Evolutionary conservation across 2,797 vertebrate genomes (phyloP), one percentile per base, ranked within the genome.

Genomic region (Manis pentadactyla): DNA sequence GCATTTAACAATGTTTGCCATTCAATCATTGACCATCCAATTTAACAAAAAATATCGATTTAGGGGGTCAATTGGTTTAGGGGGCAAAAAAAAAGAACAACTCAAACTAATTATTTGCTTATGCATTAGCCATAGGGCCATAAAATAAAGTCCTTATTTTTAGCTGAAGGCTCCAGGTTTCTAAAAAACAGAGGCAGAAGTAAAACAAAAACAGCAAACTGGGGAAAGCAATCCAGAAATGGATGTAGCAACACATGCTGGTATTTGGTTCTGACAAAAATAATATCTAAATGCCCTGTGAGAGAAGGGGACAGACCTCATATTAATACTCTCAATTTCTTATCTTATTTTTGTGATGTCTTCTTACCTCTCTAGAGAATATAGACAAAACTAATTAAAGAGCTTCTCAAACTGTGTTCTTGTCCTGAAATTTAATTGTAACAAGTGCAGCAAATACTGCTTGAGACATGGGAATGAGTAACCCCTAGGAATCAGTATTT

Each of bases 101-200:
- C 5, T 18, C 34, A 87, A 83, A 90, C 19, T 77, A 89, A 96
- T 73, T 71, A 87, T 90, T 93, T 83, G 46, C 15, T 69, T 86
- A 63, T 68, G 42, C 29, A 75, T 88, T 90, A 78, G 59, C 18
- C 64, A 37, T 75, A 49, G 42, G 59, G 25, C 34, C 37, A 13
- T 31, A 89, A 95, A 94, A 34, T 49, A 82, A 89, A 84, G 49
- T 77, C 37, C n/a, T 42, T 83, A 90, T 61, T 96, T 96, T 96
- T 53, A 96, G 51, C 51, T 59, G 42, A 97, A 92, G 29, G 11
- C 71, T 89, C 64, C 63, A 73, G 61, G 8, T 15, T 93, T 95
- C 29, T 68, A 46, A 85, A 73, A 23, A 92, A 34, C 53, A 78
- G 42, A 79, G 14, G 25, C 34, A 61, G 61, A 87, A 79, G 84